Evolutionary conservation across 2,888 invertebrate species (phyloP), one percentile per base, ranked within the genome.

Genomic region (Noctua pronuba): DNA sequence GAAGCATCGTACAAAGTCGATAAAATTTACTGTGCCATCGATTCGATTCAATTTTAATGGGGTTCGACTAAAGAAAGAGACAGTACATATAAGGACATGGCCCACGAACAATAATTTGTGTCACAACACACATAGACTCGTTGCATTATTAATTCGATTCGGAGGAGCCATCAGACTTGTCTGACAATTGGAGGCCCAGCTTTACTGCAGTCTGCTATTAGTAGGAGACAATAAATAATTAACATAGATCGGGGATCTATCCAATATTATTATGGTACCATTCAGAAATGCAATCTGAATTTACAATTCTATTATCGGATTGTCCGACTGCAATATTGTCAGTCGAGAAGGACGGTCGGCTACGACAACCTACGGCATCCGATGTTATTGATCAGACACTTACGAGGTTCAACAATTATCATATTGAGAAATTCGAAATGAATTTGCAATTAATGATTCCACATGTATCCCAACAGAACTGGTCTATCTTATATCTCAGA

Each of bases 141-240:
- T 11, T 66, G 41, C 82, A 79, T 81, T 60, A 81, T 41, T 60
- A 75, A 81, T 60, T 58, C 41, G 35, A 60, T 52, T 24, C 11
- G 13, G 41, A 74, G 49, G 11, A 49, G 16, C 11, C 28, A 44
- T 44, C 41, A 16, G 24, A 18, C 35, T n/a, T 60, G 49, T 18
- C 28, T 7, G 7, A 49, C 49, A 81, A 80, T 64, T 31, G 13
- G 21, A 31, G 31, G 31, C 21, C n/a, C 13, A 35, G n/a, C 24
- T 55, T 44, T 38, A 18, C 6, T 66, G 41, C 49, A 7, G 77
- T 31, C 66, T 41, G n/a, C 24, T 55, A 13, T 55, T n/a, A 55
- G 4, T 11, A n/a, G 24, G 18, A 18, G 24, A 35, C 28, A 41
- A 68, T n/a, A 28, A 58, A 68, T 31, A 28, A 16, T 24, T n/a